Base-by-base conservation (phyloP, 2,113 vertebrate species). In the Engraulis encrasicolus region DNA sequence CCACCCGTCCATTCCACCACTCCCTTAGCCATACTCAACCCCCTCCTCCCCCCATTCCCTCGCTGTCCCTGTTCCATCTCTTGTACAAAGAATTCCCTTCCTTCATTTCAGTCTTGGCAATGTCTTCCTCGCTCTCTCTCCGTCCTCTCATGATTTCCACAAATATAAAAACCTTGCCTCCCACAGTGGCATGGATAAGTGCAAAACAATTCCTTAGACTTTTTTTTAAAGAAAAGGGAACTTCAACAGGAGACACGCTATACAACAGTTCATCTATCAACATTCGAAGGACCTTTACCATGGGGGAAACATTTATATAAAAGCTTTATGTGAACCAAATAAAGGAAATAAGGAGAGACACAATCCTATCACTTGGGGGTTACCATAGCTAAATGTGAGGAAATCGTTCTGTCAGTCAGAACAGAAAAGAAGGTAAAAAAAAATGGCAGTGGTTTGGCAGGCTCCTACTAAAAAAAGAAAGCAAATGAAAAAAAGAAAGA, bases 231-330 rank as follows among this genome's bases (percentile, higher is more conserved):
- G 0, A 66, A 66, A 66, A 66, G 1, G 54, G 58, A 23, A 66
- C n/a, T n/a, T n/a, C n/a, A 66, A 66, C 58, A 6, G 27, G n/a
- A 23, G 58, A 12, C 7, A 66, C 14, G 12, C 23, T 27, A 27
- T 31, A 23, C 58, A 66, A 61, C 27, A 61, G n/a, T 66, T 23
- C 58, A 66, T 66, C 58, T 23, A 66, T 66, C 58, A 66, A 66
- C 23, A n/a, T 27, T n/a, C 27, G 58, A 11, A 31, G 20, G 58
- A 12, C 23, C 2, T 66, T 66, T 66, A 66, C 58, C 58, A 27
- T 66, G 31, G 58, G 58, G 58, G 27, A 66, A 23, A 27, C n/a
- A n/a, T n/a, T n/a, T n/a, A n/a, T 23, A 14, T 23, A 31, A 31
- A 54, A 66, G 31, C 27, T 27, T 23, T 66, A 2, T 31, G n/a